Percentiles rank a stretch among this genome's conserved stretches.
These are phyloP conservation scores for Ctena decussata DNA, from an alignment of 2,888 invertebrate genomes.

Conservation along the genomic window DNA sequence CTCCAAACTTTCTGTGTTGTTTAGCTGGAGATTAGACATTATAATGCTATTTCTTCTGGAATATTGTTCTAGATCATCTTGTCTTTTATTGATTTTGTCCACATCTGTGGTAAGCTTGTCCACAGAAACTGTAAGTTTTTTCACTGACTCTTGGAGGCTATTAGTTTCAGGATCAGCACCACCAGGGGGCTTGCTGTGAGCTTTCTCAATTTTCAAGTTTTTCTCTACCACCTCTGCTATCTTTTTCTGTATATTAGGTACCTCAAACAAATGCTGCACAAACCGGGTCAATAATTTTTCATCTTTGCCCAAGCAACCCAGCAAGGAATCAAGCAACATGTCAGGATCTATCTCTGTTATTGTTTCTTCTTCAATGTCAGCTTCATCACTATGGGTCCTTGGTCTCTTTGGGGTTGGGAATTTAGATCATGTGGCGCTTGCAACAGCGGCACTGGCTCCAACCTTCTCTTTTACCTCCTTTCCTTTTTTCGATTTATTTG, in stretches of 20 bases:
- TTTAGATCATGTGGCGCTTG: too few species aligned
- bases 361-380: too few species aligned
- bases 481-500: too few species aligned
- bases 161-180: neutral
- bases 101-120: neutral
- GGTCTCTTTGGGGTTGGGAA: too few species aligned
- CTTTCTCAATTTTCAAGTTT: neutral
- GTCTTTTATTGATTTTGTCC: neutral
- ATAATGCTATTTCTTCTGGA: neutral
- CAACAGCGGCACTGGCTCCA: too few species aligned
- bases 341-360: too few species aligned
- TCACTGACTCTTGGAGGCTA: neutral
- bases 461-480: too few species aligned
- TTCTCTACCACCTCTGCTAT: neutral
- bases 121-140: neutral
- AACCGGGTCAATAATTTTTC: neutral
- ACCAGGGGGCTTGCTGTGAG: neutral
- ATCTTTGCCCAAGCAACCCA: too few species aligned
- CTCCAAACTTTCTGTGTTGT: neutral
- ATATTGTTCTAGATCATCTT: neutral
- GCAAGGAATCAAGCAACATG: too few species aligned
- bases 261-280: neutral
- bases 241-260: neutral
- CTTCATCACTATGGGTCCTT: too few species aligned
- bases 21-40: neutral